Evolutionary conservation across 1,140 invertebrate genomes (phyloP).

Genomic region (Eubasilissa regina): DNA sequence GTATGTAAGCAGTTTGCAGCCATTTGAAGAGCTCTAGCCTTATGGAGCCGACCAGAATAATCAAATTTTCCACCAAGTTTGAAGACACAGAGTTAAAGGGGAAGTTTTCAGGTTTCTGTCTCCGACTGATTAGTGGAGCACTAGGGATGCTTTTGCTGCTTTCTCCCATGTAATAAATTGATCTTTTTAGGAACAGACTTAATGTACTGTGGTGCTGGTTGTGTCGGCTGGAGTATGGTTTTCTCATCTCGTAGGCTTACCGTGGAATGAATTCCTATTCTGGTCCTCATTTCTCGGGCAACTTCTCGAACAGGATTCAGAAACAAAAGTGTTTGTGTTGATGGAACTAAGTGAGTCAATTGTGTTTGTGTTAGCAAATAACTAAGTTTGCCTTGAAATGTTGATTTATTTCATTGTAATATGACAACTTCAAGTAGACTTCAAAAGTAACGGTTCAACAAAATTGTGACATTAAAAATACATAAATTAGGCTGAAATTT

Average conservation of each 20-base stretch:
- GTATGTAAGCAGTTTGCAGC: conserved; percentile 35
- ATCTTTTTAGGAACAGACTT: background rate
- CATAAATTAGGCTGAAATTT: background rate
- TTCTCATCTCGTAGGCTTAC: conserved; percentile 32
- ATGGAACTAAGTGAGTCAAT: background rate
- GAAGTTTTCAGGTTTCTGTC: background rate
- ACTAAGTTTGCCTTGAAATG: background rate
- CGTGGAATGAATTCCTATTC: conserved; percentile 3
- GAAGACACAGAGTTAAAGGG: background rate
- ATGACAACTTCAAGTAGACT: background rate
- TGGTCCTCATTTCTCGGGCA: background rate
- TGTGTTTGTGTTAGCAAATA: background rate
- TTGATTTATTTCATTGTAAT: background rate
- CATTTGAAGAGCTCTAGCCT: conserved; percentile 21
- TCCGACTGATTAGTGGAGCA: background rate
- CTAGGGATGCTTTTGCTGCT: background rate
- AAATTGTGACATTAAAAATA: background rate
- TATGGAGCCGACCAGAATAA: background rate
- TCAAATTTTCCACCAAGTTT: background rate
- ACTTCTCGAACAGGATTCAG: background rate
- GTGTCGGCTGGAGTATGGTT: conserved; percentile 4
- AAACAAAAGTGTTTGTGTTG: background rate
- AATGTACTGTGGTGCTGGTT: background rate
- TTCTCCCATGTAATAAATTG: background rate
- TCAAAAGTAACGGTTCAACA: too few relatives aligned